These are phyloP conservation scores for Bombus consobrinus DNA, from an alignment of 1,140 invertebrate genomes.

Conservation along the genomic window DNA sequence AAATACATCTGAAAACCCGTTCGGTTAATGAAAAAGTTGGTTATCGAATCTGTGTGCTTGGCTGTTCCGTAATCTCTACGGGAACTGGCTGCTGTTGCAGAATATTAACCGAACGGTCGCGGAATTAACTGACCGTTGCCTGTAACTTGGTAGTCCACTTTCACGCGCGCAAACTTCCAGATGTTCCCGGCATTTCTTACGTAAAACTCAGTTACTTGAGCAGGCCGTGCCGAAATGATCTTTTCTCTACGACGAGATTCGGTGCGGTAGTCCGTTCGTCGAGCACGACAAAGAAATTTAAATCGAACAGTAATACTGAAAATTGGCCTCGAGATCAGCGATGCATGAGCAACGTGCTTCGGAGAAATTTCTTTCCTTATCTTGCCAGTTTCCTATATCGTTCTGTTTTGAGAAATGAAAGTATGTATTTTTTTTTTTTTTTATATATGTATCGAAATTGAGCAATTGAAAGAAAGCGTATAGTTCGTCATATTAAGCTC, in stretches of 20 bases:
- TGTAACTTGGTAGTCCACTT: conserved; percentile 74
- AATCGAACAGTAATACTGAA: conserved; percentile 35
- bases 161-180: conserved; percentile 77
- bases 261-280: background rate
- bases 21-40: background rate
- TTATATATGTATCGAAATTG: background rate
- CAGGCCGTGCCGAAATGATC: conserved; percentile 42
- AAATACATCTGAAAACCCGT: conserved; percentile 7
- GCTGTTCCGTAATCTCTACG: conserved; percentile 31
- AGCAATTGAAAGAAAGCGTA: background rate
- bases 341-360: background rate
- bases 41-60: background rate
- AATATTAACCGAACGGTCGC: conserved; percentile 74
- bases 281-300: background rate
- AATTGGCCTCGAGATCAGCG: conserved; percentile 12
- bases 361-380: conserved; percentile 1
- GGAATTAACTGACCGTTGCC: conserved; percentile 79
- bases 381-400: background rate
- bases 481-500: background rate
- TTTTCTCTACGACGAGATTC: conserved; percentile 23
- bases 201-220: conserved; percentile 67
- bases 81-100: conserved; percentile 61
- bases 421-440: background rate
- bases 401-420: background rate
- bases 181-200: conserved; percentile 75